These are phyloP conservation scores for Acrobasis consociella DNA, from an alignment of 2,888 invertebrate genomes.

Conservation along the genomic window DNA sequence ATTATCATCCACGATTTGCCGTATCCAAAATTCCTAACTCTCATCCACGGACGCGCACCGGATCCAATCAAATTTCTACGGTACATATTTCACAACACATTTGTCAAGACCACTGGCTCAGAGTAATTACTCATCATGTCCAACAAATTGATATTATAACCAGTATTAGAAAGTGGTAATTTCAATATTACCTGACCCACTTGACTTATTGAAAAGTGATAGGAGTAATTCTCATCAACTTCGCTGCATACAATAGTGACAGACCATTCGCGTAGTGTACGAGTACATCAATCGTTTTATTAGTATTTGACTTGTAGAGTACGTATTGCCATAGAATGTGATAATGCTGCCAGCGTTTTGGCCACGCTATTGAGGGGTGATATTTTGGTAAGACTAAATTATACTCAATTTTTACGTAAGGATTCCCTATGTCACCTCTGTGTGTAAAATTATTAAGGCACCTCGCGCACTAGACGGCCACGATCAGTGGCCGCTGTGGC, in stretches of 20 bases:
- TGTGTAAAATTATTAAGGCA: too few species aligned
- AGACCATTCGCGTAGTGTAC: slow-evolving; percentile 58
- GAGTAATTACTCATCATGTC: slow-evolving; percentile 73
- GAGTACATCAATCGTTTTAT: slow-evolving; percentile 39
- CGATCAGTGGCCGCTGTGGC: too few species aligned
- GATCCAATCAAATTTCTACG: slow-evolving; percentile 70
- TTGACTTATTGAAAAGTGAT: slow-evolving; percentile 32
- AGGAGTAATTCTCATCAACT: slow-evolving; percentile 22
- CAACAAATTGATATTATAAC: slow-evolving; percentile 73
- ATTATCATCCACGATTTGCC: background rate
- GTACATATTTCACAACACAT: slow-evolving; percentile 74
- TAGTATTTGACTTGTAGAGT: background rate
- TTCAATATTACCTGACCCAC: slow-evolving; percentile 46
- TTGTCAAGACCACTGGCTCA: slow-evolving; percentile 69
- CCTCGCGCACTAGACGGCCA: too few species aligned
- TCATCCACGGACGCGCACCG: slow-evolving; percentile 40
- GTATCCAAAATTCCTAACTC: slow-evolving; percentile 11
- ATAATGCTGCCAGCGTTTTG: too few species aligned
- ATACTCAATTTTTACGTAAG: too few species aligned
- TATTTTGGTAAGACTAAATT: too few species aligned
- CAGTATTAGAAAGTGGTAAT: slow-evolving; percentile 55
- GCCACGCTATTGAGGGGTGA: too few species aligned
- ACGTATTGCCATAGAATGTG: too few species aligned
- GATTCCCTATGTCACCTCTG: too few species aligned
- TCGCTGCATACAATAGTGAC: slow-evolving; percentile 26